Evolutionary conservation across 1,140 invertebrate genomes (phyloP).

Genomic region (Aphelenchoides besseyi): DNA sequence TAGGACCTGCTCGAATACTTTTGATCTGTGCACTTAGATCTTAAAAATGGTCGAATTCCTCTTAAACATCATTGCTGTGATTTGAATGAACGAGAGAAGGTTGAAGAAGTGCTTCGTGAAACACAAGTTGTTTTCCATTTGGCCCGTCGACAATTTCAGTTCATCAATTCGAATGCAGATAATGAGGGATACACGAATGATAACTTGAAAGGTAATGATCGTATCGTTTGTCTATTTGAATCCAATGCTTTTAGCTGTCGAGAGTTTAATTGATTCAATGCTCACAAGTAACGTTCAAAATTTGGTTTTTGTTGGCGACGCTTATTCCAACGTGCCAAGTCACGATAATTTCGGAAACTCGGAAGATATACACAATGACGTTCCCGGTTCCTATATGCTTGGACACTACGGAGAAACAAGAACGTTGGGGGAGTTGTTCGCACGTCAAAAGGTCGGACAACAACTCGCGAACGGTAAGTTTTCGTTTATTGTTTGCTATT

Average conservation of each 20-base stretch:
- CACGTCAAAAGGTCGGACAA: conserved; percentile 24
- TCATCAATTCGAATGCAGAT: conserved; percentile 16
- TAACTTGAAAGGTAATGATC: conserved; percentile 32
- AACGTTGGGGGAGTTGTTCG: conserved; percentile 26
- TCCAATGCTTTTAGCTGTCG: conserved; percentile 28
- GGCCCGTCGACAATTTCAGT: conserved; percentile 39
- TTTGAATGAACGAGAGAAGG: conserved; percentile 12
- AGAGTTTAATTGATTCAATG: conserved; percentile 35
- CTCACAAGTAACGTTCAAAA: conserved; percentile 27
- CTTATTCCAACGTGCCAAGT: conserved; percentile 41
- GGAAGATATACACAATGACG: conserved; percentile 32
- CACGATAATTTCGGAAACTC: conserved; percentile 42
- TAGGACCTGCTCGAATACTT: background rate
- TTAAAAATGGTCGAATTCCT: conserved; percentile 9
- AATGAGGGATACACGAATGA: conserved; percentile 29
- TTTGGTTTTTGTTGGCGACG: conserved; percentile 36
- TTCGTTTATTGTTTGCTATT: background rate
- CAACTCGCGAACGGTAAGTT: conserved; percentile 30
- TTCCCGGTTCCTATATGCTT: conserved; percentile 35
- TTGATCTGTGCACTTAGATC: conserved; percentile 11
- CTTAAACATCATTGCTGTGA: conserved; percentile 35
- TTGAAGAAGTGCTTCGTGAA: conserved; percentile 29
- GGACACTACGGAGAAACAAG: conserved; percentile 43
- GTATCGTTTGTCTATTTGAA: background rate
- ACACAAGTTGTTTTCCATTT: conserved; percentile 40